These are phyloP conservation scores for Lepus timidus DNA, from an alignment of 2,113 vertebrate species.

Conservation along the genomic window DNA sequence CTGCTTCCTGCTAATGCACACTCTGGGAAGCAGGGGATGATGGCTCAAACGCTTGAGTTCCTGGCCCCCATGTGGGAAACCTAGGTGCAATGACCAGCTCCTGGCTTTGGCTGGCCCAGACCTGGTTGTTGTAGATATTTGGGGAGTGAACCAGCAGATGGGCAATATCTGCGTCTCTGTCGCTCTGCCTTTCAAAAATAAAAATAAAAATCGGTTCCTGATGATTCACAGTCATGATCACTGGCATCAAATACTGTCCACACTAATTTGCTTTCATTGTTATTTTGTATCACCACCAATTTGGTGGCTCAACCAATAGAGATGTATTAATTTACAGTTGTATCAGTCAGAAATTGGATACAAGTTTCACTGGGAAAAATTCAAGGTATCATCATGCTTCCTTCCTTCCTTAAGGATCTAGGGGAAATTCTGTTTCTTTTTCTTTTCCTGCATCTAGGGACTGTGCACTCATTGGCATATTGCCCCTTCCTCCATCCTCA, in stretches of 20 bases:
- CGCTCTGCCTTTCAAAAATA: background rate
- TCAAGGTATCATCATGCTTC: fast-evolving
- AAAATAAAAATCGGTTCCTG: background rate
- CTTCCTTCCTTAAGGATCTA: background rate
- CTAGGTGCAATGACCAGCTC: no score
- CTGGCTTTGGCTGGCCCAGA: no score
- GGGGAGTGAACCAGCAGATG: no score
- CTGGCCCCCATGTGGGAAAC: no score
- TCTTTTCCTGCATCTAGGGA: background rate
- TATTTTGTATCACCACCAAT: background rate
- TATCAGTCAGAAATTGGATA: background rate
- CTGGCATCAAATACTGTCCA: background rate
- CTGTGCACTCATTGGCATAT: background rate
- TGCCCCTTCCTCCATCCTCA: background rate
- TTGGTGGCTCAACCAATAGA: background rate
- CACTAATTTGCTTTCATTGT: background rate
- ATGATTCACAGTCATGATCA: background rate
- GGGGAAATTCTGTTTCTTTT: background rate
- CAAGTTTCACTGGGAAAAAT: background rate
- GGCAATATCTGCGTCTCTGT: no score
- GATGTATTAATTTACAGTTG: background rate
- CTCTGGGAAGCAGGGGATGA: no score
- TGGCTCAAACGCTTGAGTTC: no score
- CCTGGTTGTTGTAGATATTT: no score
- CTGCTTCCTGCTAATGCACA: no score